Conservation (phyloP, 2,888 invertebrate genomes). For the Acanthacorydalis orientalis region DNA sequence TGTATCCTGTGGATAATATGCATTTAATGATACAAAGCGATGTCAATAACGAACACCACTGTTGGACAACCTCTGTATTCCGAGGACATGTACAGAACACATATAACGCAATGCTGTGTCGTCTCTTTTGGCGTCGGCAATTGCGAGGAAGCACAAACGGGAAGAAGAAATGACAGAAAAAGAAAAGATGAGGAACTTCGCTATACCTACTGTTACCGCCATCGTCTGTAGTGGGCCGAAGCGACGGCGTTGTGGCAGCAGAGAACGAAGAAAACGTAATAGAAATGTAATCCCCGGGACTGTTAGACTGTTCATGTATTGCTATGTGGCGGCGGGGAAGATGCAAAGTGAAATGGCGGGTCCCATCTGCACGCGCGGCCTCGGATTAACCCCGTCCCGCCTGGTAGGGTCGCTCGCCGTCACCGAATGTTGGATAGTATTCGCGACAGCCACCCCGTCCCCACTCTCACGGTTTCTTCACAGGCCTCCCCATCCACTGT, state of each 20-base stretch:
- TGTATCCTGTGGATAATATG: background rate
- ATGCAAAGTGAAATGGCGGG: conserved; percentile 2
- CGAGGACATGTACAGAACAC: no score
- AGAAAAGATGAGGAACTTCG: no score
- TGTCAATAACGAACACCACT: no score
- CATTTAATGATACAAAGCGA: background rate
- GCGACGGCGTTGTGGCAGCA: conserved; percentile 6
- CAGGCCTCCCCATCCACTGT: conserved; percentile 7
- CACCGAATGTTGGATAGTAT: conserved; percentile 22
- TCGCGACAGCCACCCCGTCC: background rate
- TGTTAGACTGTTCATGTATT: conserved; percentile 1
- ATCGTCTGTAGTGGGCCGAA: conserved; percentile 7
- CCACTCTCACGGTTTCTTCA: no score
- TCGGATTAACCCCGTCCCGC: conserved; percentile 5
- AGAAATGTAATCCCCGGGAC: conserved; percentile 1
- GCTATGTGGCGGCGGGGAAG: conserved; percentile 1
- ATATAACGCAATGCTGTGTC: no score
- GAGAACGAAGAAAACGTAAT: background rate
- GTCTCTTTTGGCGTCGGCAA: no score
- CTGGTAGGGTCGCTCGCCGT: no score
- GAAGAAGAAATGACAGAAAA: no score
- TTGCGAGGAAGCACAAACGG: no score
- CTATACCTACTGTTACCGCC: conserved; percentile 4
- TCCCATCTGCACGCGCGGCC: conserved; percentile 6
- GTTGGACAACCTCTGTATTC: no score